Evolutionary conservation across 2,797 vertebrate genomes (phyloP).

Genomic region (Intellagama lesueurii): DNA sequence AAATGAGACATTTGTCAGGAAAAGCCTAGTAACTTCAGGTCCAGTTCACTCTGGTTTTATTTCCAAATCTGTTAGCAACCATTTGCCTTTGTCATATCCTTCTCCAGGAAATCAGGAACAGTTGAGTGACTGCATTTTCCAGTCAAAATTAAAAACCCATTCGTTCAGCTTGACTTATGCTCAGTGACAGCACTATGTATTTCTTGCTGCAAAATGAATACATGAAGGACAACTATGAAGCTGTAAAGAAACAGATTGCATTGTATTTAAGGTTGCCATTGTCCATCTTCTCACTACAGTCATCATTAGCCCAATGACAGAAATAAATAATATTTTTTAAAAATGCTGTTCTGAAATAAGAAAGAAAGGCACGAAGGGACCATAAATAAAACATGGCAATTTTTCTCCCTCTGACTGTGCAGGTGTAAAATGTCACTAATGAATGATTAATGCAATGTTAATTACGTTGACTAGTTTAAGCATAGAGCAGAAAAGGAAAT

Average conservation of each 20-base stretch:
- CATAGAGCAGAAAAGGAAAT: constrained; percentile 43
- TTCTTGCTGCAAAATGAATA: constrained; percentile 68
- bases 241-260: constrained; percentile 44
- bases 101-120: constrained; percentile 41
- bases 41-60: background rate
- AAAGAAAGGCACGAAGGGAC: constrained; percentile 44
- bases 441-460: constrained; percentile 65
- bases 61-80: constrained; percentile 45
- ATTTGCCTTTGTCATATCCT: constrained; percentile 66
- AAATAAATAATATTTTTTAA: constrained; percentile 64
- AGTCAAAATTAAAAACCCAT: constrained; percentile 75
- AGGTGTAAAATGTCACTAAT: constrained; percentile 65
- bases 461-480: constrained; percentile 53
- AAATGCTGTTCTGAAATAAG: constrained; percentile 55
- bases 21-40: background rate
- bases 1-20: background rate
- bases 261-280: constrained; percentile 61
- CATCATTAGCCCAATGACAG: constrained; percentile 27
- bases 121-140: constrained; percentile 63
- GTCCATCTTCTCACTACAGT: constrained; percentile 55
- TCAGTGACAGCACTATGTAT: constrained; percentile 69
- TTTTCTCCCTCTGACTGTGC: constrained; percentile 32
- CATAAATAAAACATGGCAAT: constrained; percentile 50
- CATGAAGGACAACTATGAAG: constrained; percentile 63
- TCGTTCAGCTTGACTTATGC: constrained; percentile 73